Conservation (phyloP, 2,797 vertebrate genomes). For the Malurus splendens region DNA sequence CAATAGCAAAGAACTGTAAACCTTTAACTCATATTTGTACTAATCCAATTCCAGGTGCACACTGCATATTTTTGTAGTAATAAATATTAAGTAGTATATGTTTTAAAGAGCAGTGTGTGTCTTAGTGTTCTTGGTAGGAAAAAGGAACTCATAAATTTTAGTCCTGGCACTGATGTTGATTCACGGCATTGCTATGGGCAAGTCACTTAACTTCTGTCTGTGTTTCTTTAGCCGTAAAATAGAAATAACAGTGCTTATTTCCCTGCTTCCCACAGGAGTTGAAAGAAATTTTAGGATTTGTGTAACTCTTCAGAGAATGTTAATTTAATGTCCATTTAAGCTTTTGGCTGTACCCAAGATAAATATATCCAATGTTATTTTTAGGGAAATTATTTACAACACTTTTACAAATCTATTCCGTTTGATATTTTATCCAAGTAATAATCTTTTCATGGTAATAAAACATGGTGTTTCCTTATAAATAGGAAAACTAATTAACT, state of each 20-base stretch:
- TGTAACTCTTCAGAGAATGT: neutral
- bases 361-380: neutral
- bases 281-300: conserved; percentile 26
- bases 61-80: conserved; percentile 23
- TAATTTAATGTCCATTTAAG: conserved; percentile 8
- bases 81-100: conserved; percentile 29
- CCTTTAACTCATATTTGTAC: neutral
- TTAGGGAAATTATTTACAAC: neutral
- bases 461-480: neutral
- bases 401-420: neutral
- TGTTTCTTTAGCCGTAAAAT: conserved; percentile 32
- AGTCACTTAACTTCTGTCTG: conserved; percentile 23
- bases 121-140: conserved; percentile 17
- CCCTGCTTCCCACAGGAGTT: conserved; percentile 1
- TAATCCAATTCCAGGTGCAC: conserved; percentile 45
- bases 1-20: neutral
- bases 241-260: conserved; percentile 35
- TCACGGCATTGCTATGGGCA: conserved; percentile 17
- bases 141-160: conserved; percentile 39
- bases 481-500: neutral
- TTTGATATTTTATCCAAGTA: neutral
- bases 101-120: conserved; percentile 19
- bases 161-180: neutral
- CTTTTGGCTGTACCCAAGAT: neutral
- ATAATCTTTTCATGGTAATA: neutral